phyloP scores from a whole-genome alignment of 37 sponge, comb jelly and placozoan genomes.

The Spongilla lacustris region DNA sequence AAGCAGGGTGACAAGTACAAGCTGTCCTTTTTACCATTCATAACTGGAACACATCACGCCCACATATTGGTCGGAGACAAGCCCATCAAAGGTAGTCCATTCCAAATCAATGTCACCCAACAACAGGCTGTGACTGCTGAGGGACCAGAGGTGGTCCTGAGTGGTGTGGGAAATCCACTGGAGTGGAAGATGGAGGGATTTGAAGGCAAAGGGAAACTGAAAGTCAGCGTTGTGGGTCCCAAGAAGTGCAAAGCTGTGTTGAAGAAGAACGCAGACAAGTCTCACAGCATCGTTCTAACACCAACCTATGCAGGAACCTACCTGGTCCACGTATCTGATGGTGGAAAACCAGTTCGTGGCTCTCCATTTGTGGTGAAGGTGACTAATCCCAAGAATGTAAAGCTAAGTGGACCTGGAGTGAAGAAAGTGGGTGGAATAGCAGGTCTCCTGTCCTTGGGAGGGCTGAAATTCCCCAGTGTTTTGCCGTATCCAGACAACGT shows the following conservation, averaged over 20 bases:
- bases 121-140: not conserved
- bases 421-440: not conserved
- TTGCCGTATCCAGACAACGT: not conserved
- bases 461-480: not conserved
- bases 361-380: constrained; percentile 70
- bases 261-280: constrained; percentile 51
- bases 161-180: constrained; percentile 27
- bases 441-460: not conserved
- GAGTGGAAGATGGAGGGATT: constrained; percentile 50
- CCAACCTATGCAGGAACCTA: constrained; percentile 52
- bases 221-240: constrained; percentile 47
- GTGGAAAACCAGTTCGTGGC: constrained; percentile 53
- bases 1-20: not conserved
- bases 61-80: constrained; percentile 11
- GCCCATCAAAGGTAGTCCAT: constrained; percentile 30
- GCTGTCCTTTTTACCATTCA: not conserved
- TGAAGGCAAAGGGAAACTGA: constrained; percentile 73
- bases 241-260: constrained; percentile 5
- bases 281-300: constrained; percentile 22
- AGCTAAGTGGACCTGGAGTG: constrained; percentile 76
- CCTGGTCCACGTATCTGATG: constrained; percentile 34
- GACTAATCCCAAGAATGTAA: constrained; percentile 65
- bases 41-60: not conserved
- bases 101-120: constrained; percentile 22
- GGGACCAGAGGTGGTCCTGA: not conserved